A percentile compares a stretch with the other conserved stretches of the same genome.
These are phyloP conservation scores for Paralichthys olivaceus DNA, from an alignment of 2,113 vertebrate species.

Conservation along the genomic window DNA sequence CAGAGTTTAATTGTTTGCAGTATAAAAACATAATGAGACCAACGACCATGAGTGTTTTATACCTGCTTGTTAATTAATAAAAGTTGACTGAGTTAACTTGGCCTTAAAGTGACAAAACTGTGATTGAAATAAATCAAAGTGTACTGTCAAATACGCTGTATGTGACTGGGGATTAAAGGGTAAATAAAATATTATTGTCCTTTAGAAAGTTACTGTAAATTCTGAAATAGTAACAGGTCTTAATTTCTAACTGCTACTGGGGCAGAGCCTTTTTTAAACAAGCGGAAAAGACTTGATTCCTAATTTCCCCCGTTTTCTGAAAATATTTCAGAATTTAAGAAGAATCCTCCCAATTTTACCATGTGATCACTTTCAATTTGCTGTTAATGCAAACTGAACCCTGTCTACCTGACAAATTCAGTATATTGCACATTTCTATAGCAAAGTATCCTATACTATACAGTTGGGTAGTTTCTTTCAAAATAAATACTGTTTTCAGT, in stretches of 20 bases:
- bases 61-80: slow-evolving; percentile 36
- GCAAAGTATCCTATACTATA: background rate
- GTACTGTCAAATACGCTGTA: slow-evolving; percentile 43
- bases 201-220: background rate
- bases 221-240: background rate
- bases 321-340: background rate
- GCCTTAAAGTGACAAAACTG: no score
- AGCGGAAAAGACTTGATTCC: background rate
- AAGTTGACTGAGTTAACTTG: slow-evolving; percentile 2
- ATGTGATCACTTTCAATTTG: background rate
- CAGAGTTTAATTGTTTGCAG: slow-evolving; percentile 13
- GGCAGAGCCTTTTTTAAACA: background rate
- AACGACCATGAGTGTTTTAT: slow-evolving; percentile 58
- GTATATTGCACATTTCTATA: slow-evolving; percentile 2
- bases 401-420: background rate
- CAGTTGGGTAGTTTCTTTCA: background rate
- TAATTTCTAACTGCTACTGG: background rate
- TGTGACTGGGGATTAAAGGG: slow-evolving; percentile 25
- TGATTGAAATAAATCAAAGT: slow-evolving; percentile 9
- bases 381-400: background rate
- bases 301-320: background rate
- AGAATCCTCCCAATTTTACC: background rate
- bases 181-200: slow-evolving; percentile 11
- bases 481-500: no score
- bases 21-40: slow-evolving; percentile 52